Percentiles rank a stretch among this genome's conserved stretches.
phyloP scores from a whole-genome alignment of 2,797 vertebrate species.

The Phrynocephalus vlangalii region DNA sequence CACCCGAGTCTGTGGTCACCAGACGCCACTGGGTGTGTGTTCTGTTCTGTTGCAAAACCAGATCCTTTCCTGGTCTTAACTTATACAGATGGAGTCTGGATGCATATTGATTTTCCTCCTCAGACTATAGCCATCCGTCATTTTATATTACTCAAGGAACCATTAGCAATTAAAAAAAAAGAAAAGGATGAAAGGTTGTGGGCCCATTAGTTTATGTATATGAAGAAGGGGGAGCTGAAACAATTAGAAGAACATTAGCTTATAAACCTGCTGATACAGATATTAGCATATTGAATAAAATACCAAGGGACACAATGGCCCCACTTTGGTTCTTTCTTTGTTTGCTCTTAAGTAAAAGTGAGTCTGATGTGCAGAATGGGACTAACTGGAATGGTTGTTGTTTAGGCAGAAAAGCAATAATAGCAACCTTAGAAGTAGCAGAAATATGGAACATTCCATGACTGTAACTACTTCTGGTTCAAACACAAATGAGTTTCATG shows the following conservation, averaged over 20 bases:
- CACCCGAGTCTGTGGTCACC: too few relatives aligned
- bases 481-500: conserved; percentile 47
- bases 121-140: conserved; percentile 76
- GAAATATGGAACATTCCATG: conserved; percentile 50
- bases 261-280: conserved; percentile 78
- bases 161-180: conserved; percentile 81
- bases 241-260: conserved; percentile 79
- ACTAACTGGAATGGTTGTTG: conserved; percentile 32
- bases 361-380: conserved; percentile 26
- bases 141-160: conserved; percentile 80
- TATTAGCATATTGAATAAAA: conserved; percentile 75
- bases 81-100: conserved; percentile 68
- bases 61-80: conserved; percentile 65
- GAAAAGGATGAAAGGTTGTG: conserved; percentile 70
- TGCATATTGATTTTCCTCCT: conserved; percentile 77
- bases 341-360: conserved; percentile 44
- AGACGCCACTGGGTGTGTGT: conserved; percentile 11
- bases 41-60: conserved; percentile 63
- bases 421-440: conserved; percentile 39
- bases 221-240: conserved; percentile 69
- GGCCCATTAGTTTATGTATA: conserved; percentile 76
- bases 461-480: conserved; percentile 18
- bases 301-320: conserved; percentile 62
- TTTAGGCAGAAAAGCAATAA: conserved; percentile 41
- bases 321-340: conserved; percentile 49